Percentiles rank a stretch among this genome's conserved stretches.
Evolutionary conservation across 2,113 vertebrate species (phyloP).

Genomic region (Ammodytes marinus): DNA sequence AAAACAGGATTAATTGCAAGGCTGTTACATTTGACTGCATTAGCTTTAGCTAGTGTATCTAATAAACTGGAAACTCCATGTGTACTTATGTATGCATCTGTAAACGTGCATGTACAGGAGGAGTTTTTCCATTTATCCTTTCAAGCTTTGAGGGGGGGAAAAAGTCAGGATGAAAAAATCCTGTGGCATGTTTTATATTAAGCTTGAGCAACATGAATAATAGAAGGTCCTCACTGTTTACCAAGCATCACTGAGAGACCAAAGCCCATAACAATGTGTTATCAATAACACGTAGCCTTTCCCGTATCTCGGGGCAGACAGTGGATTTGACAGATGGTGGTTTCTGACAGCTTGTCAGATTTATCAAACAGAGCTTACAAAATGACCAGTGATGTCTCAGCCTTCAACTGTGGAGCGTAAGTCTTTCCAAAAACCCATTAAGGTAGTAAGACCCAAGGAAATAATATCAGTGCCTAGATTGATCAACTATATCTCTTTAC

Average conservation of each 20-base stretch:
- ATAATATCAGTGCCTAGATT: constrained; percentile 15
- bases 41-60: not conserved
- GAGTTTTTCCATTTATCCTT: not conserved
- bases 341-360: constrained; percentile 31
- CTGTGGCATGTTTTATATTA: constrained; percentile 74
- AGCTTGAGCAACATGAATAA: constrained; percentile 69
- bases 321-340: not conserved
- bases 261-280: constrained; percentile 64
- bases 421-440: constrained; percentile 3
- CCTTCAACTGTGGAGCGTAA: not conserved
- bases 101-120: not conserved
- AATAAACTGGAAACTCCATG: not conserved
- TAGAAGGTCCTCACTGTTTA: constrained; percentile 65
- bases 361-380: constrained; percentile 31
- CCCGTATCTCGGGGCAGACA: constrained; percentile 22
- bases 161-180: constrained; percentile 43
- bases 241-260: constrained; percentile 54
- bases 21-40: not conserved
- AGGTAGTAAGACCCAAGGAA: not conserved
- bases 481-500: constrained; percentile 10
- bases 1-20: not conserved
- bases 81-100: not conserved
- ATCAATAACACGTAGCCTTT: constrained; percentile 62
- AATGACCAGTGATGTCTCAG: constrained; percentile 19
- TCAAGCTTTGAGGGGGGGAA: constrained; percentile 44